These are phyloP conservation scores for Crenuchus spilurus DNA, from an alignment of 2,797 vertebrate genomes.

Conservation along the genomic window DNA sequence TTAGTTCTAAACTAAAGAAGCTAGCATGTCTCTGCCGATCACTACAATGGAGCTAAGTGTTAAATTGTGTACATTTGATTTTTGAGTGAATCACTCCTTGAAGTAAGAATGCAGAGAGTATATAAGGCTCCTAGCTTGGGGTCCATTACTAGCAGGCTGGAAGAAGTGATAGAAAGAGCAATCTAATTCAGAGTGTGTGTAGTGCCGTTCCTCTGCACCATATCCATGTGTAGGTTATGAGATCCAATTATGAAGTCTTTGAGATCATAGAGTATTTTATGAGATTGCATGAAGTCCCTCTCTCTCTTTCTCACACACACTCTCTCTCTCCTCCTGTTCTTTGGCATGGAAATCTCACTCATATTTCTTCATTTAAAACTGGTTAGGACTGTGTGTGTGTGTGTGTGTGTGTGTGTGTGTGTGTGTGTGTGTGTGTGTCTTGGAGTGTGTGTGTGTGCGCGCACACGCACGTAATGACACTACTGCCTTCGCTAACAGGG, in stretches of 20 bases:
- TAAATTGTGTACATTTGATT: too few species aligned
- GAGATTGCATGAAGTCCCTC: constrained; percentile 39
- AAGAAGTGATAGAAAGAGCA: constrained; percentile 40
- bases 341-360: constrained; percentile 44
- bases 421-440: neutral
- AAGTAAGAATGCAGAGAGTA: constrained; percentile 36
- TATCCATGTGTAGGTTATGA: constrained; percentile 53
- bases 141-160: constrained; percentile 42
- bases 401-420: constrained; percentile 1
- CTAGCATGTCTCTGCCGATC: too few species aligned
- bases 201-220: constrained; percentile 34
- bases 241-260: constrained; percentile 57
- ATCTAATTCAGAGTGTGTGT: constrained; percentile 42
- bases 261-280: constrained; percentile 53
- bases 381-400: constrained; percentile 41
- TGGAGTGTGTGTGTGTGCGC: constrained; percentile 17
- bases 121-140: constrained; percentile 20
- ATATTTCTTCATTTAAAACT: constrained; percentile 61
- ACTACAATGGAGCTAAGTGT: too few species aligned
- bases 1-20: too few species aligned
- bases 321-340: constrained; percentile 25
- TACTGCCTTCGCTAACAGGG: constrained; percentile 60
- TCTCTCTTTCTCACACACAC: constrained; percentile 16
- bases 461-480: constrained; percentile 57
- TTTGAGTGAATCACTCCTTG: too few species aligned